Conservation (phyloP, 2,113 vertebrate genomes). For the Albula goreensis region DNA sequence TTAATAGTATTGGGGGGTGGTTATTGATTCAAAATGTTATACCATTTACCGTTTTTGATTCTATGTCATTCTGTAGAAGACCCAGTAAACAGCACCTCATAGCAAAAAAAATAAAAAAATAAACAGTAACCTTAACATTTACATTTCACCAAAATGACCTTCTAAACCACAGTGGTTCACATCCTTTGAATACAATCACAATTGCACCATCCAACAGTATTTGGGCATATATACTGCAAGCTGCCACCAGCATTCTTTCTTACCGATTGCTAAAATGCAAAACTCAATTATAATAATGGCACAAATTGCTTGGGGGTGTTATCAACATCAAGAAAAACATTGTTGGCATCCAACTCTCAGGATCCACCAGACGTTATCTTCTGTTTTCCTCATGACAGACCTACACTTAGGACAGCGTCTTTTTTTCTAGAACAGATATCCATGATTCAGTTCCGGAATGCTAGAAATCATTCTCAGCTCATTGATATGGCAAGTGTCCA, state of each 20-base stretch:
- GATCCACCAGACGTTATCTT: neutral
- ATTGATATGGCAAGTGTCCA: neutral
- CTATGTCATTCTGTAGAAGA: neutral
- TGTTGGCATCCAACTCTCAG: neutral
- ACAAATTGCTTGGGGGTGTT: slow-evolving; percentile 1
- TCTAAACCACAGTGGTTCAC: slow-evolving; percentile 10
- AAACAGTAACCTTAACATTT: neutral
- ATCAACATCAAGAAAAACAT: neutral
- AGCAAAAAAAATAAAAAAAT: slow-evolving; percentile 2
- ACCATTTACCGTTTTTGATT: too few relatives aligned
- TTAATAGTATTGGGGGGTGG: neutral
- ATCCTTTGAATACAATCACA: slow-evolving; percentile 6
- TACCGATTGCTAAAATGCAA: slow-evolving; percentile 4
- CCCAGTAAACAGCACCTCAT: slow-evolving; percentile 1
- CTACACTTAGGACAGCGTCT: neutral
- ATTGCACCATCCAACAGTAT: neutral
- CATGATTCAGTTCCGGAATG: neutral
- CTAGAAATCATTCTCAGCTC: neutral
- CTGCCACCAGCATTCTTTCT: neutral
- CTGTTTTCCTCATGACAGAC: neutral
- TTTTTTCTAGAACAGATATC: neutral
- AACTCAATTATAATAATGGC: neutral
- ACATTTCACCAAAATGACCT: too few relatives aligned
- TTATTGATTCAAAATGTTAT: too few relatives aligned
- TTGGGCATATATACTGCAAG: neutral